Conservation (phyloP, 2,888 invertebrate genomes). For the Microplitis manilae region DNA sequence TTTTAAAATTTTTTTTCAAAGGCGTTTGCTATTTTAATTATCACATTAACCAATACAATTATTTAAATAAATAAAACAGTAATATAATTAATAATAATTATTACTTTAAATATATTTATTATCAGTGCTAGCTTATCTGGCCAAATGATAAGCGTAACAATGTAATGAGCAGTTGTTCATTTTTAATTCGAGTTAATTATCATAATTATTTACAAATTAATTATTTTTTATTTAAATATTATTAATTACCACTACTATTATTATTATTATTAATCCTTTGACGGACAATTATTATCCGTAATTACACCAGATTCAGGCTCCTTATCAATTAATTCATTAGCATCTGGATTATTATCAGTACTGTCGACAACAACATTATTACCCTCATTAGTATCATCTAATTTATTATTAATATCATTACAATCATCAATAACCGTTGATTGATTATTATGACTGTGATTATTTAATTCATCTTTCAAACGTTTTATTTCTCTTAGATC, state of each 20-base stretch:
- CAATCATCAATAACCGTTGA: neutral
- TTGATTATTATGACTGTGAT: neutral
- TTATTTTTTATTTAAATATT: too few relatives aligned
- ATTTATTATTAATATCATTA: neutral
- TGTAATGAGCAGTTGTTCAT: slow-evolving; percentile 58
- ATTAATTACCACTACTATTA: too few relatives aligned
- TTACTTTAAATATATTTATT: slow-evolving; percentile 48
- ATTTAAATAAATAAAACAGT: slow-evolving; percentile 57
- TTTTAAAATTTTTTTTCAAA: slow-evolving; percentile 56
- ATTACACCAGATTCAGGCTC: neutral
- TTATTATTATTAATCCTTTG: neutral
- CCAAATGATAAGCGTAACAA: slow-evolving; percentile 59
- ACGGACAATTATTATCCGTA: neutral
- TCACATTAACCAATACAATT: slow-evolving; percentile 67
- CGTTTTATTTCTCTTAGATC: neutral
- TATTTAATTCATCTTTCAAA: slow-evolving; percentile 9
- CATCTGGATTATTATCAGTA: neutral
- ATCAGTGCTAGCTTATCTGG: slow-evolving; percentile 60
- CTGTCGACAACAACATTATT: neutral
- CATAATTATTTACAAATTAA: too few relatives aligned
- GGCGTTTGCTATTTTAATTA: slow-evolving; percentile 60
- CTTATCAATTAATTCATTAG: neutral
- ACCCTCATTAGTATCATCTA: neutral
- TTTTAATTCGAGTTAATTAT: neutral
- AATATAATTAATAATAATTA: slow-evolving; percentile 49